These are phyloP conservation scores for Megaceryle maxima DNA, from an alignment of 2,113 vertebrate genomes.

Conservation along the genomic window DNA sequence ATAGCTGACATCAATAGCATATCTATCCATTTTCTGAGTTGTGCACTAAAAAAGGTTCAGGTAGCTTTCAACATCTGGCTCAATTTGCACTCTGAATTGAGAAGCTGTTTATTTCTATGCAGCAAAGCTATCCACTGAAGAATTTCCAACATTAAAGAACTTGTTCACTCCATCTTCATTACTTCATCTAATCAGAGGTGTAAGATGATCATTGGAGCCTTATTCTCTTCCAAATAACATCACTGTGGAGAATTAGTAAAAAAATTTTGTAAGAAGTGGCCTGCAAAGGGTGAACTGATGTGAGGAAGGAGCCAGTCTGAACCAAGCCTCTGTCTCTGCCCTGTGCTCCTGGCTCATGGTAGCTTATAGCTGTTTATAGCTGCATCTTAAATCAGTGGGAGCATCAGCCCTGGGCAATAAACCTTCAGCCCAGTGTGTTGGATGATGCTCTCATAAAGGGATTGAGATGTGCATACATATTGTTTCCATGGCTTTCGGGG, in stretches of 20 bases:
- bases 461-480: not conserved
- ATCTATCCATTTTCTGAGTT: not conserved
- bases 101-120: not conserved
- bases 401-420: not conserved
- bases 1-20: not conserved
- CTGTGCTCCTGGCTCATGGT: not conserved
- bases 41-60: not conserved
- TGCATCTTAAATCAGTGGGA: not conserved
- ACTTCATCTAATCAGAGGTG: not conserved
- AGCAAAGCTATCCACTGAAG: not conserved
- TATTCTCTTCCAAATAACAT: not conserved
- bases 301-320: not conserved
- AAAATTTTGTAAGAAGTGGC: not conserved
- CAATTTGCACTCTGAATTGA: not conserved
- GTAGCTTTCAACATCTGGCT: not conserved
- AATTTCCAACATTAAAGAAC: not conserved
- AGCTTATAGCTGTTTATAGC: not conserved
- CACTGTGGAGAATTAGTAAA: not conserved
- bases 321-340: not conserved
- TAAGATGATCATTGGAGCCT: not conserved
- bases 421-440: not conserved
- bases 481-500: not conserved
- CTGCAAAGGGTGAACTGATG: not conserved
- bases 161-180: not conserved
- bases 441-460: not conserved